Percentiles rank a stretch among this genome's conserved stretches.
These are phyloP conservation scores for Ammospiza maritima DNA, from an alignment of 2,797 vertebrate species.

Conservation along the genomic window DNA sequence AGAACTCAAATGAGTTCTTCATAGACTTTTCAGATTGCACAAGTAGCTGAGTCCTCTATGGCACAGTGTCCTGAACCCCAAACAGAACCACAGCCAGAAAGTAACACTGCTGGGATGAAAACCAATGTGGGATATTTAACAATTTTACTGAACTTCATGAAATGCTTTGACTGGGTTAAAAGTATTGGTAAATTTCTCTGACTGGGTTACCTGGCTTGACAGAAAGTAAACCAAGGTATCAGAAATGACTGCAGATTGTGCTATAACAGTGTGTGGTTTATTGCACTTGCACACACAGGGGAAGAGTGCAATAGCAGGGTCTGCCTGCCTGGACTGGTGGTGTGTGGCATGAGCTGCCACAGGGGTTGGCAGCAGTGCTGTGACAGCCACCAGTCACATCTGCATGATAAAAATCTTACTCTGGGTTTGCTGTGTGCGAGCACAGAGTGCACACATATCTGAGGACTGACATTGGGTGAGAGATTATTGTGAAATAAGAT, in stretches of 20 bases:
- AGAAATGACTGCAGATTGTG: neutral
- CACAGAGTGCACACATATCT: neutral
- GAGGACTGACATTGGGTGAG: neutral
- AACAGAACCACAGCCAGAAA: neutral
- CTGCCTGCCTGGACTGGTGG: neutral
- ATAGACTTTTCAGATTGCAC: neutral
- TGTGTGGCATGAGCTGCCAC: neutral
- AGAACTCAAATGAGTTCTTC: neutral
- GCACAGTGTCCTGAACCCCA: neutral
- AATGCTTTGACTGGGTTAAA: neutral
- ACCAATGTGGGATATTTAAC: neutral
- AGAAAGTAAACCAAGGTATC: neutral
- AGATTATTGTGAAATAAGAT: neutral
- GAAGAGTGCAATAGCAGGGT: neutral
- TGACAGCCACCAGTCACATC: neutral
- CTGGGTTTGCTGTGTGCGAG: neutral
- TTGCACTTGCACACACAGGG: neutral
- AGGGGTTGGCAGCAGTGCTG: neutral
- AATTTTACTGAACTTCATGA: neutral
- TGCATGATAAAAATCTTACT: neutral
- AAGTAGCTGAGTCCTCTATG: neutral
- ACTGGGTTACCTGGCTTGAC: neutral
- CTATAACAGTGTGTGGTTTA: neutral
- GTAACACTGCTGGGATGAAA: neutral
- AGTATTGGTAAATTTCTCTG: neutral